phyloP scores from a whole-genome alignment of 2,888 invertebrate genomes.

The Leucoptera coffeella region DNA sequence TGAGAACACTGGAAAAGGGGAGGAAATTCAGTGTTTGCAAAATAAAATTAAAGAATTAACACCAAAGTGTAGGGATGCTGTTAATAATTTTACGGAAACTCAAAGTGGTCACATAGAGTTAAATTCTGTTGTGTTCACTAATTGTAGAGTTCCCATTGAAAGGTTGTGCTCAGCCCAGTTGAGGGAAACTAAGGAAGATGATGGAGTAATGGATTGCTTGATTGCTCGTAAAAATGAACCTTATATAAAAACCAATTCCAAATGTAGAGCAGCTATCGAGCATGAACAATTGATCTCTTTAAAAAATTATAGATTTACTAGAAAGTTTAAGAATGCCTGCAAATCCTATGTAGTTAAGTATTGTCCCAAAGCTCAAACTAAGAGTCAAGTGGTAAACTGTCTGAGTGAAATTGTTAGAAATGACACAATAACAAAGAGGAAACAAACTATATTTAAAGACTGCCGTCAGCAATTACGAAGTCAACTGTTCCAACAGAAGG shows the following conservation, averaged over 20 bases:
- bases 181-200: conserved; percentile 68
- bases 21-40: conserved; percentile 91
- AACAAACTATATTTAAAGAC: conserved; percentile 76
- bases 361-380: conserved; percentile 65
- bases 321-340: conserved; percentile 93
- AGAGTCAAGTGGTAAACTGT: conserved; percentile 75
- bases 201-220: conserved; percentile 91
- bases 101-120: conserved; percentile 83
- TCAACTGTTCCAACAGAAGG: conserved; percentile 87
- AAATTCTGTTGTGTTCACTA: conserved; percentile 81
- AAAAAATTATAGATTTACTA: conserved; percentile 89
- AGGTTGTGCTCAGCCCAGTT: conserved; percentile 66
- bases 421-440: conserved; percentile 71
- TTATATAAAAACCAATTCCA: conserved; percentile 67
- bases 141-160: conserved; percentile 75
- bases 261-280: conserved; percentile 90
- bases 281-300: conserved; percentile 93
- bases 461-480: conserved; percentile 88
- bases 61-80: conserved; percentile 66
- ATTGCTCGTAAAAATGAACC: conserved; percentile 86
- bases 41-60: conserved; percentile 67
- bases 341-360: conserved; percentile 69
- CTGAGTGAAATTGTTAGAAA: conserved; percentile 87
- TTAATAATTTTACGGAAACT: conserved; percentile 81
- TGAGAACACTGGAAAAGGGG: conserved; percentile 78